phyloP scores from a whole-genome alignment of 2,797 vertebrate species.

The Polyboroides typus region DNA sequence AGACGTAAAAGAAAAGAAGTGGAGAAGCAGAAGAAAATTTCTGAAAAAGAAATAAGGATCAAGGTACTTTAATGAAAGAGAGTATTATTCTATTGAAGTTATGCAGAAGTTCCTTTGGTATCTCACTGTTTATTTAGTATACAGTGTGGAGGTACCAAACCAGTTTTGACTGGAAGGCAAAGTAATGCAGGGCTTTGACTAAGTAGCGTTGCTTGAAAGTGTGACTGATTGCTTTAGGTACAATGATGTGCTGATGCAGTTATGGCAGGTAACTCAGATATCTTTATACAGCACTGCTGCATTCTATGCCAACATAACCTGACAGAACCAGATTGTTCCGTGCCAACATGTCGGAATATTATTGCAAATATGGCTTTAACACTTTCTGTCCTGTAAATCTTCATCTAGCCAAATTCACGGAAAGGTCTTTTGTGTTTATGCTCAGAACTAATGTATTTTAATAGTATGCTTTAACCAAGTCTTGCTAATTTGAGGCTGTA shows the following conservation, averaged over 20 bases:
- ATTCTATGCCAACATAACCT: background rate
- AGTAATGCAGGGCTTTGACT: background rate
- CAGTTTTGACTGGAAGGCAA: background rate
- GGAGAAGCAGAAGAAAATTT: slow-evolving; percentile 90
- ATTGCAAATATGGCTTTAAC: background rate
- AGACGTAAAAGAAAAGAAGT: slow-evolving; percentile 89
- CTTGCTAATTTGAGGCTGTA: background rate
- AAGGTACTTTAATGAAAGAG: slow-evolving; percentile 78
- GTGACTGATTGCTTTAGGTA: background rate
- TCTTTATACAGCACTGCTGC: background rate
- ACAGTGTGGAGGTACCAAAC: background rate
- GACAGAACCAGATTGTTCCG: background rate
- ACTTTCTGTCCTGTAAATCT: background rate
- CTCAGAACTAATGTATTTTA: background rate
- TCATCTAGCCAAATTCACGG: background rate
- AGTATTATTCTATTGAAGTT: background rate
- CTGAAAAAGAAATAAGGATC: slow-evolving; percentile 92
- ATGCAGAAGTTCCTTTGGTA: background rate
- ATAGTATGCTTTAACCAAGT: background rate
- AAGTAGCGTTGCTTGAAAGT: background rate
- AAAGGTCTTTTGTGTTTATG: background rate
- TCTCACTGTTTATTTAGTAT: background rate
- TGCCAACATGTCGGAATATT: background rate
- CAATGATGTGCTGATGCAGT: background rate
- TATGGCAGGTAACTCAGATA: background rate